A percentile compares a stretch with the other conserved stretches of the same genome.
Conservation (phyloP, 2,113 vertebrate species). For the Corydoras maculifer region DNA sequence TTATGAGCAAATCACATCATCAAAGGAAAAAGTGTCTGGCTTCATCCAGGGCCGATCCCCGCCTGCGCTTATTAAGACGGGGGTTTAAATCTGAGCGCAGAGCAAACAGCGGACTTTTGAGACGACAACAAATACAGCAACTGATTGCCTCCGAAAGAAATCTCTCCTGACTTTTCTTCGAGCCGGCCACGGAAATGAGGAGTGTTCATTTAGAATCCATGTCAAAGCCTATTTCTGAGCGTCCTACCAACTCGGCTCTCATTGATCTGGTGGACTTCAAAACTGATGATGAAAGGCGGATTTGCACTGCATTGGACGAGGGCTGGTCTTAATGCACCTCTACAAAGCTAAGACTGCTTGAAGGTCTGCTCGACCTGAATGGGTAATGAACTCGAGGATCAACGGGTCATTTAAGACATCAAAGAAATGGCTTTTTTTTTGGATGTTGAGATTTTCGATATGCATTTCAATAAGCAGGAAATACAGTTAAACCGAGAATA, state of each 20-base stretch:
- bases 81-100: slow-evolving; percentile 18
- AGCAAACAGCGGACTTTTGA: slow-evolving; percentile 4
- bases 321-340: not conserved
- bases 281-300: slow-evolving; percentile 40
- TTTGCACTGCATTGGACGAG: slow-evolving; percentile 11
- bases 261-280: slow-evolving; percentile 43
- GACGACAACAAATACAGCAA: slow-evolving; percentile 12
- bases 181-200: slow-evolving; percentile 31
- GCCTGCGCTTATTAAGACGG: slow-evolving; percentile 26
- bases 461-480: no score
- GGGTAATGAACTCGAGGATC: no score
- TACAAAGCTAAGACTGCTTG: slow-evolving; percentile 10
- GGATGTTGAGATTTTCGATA: no score
- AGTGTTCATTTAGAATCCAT: slow-evolving; percentile 26
- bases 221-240: slow-evolving; percentile 36
- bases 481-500: no score
- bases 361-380: not conserved
- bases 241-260: slow-evolving; percentile 23
- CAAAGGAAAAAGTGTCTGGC: slow-evolving; percentile 12
- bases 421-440: no score
- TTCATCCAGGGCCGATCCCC: slow-evolving; percentile 11
- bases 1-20: slow-evolving; percentile 4
- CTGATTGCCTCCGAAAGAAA: slow-evolving; percentile 20
- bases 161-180: slow-evolving; percentile 26
- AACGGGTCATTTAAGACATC: no score